phyloP scores from a whole-genome alignment of 2,113 vertebrate genomes.

The Verasper variegatus region DNA sequence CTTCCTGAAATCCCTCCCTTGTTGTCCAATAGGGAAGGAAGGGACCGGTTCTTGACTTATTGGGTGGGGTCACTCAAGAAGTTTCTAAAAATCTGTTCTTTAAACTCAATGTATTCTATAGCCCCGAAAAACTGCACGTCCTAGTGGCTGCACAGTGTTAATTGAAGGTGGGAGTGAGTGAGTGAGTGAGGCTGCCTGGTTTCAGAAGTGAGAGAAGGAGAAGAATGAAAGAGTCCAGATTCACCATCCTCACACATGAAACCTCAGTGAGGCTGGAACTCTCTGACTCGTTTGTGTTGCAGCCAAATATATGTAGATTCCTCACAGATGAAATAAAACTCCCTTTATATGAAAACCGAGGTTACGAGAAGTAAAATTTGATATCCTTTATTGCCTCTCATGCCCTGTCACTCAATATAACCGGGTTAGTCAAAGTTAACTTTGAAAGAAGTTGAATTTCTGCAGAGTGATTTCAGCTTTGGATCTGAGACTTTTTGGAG shows the following conservation, averaged over 20 bases:
- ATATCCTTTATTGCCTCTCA: conserved; percentile 47
- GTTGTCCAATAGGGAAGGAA: conserved; percentile 73
- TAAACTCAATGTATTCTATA: background rate
- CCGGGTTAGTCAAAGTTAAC: conserved; percentile 64
- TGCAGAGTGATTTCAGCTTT: conserved; percentile 20
- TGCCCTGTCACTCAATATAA: conserved; percentile 60
- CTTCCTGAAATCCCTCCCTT: conserved; percentile 60
- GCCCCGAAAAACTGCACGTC: background rate
- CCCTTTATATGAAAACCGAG: conserved; percentile 51
- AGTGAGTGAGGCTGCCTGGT: conserved; percentile 7
- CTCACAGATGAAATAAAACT: conserved; percentile 61
- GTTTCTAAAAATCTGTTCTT: conserved; percentile 6
- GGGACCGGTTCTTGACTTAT: conserved; percentile 30
- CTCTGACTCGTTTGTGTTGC: conserved; percentile 26
- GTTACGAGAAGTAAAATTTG: conserved; percentile 43
- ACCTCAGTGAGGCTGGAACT: background rate
- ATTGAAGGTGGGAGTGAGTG: background rate
- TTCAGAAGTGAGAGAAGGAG: conserved; percentile 15
- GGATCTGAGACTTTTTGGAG: too few species aligned
- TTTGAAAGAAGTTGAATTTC: conserved; percentile 60
- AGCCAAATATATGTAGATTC: conserved; percentile 52
- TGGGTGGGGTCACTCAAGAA: conserved; percentile 37
- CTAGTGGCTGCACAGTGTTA: background rate
- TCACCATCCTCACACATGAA: conserved; percentile 25
- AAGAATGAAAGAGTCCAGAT: conserved; percentile 20